These are phyloP conservation scores for Cheilosia impressa DNA, from an alignment of 2,888 invertebrate genomes.

Conservation along the genomic window DNA sequence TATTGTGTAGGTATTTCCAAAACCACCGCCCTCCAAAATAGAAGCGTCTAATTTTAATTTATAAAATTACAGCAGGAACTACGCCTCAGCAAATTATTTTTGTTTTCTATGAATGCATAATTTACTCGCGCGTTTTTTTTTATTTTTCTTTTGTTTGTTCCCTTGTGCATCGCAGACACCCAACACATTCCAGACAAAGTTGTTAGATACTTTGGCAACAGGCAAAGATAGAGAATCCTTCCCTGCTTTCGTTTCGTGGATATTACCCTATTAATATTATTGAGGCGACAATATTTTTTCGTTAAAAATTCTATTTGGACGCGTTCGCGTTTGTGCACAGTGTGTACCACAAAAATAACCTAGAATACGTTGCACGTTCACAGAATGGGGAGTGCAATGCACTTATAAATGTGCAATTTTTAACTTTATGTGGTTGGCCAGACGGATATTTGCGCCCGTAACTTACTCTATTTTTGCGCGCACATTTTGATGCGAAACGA, in stretches of 20 bases:
- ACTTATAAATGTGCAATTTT: constrained; percentile 75
- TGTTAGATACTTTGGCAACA: constrained; percentile 48
- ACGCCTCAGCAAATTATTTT: constrained; percentile 21
- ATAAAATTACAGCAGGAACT: constrained; percentile 34
- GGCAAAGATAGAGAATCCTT: constrained; percentile 10
- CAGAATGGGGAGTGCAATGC: constrained; percentile 73
- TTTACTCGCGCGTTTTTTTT: constrained; percentile 1
- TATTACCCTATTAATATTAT: constrained; percentile 73
- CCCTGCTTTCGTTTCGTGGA: constrained; percentile 36
- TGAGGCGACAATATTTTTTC: constrained; percentile 66
- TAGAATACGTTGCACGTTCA: constrained; percentile 73
- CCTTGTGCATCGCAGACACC: constrained; percentile 23
- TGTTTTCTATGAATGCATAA: constrained; percentile 16
- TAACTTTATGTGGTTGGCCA: constrained; percentile 74
- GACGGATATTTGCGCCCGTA: constrained; percentile 74
- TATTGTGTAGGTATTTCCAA: neutral
- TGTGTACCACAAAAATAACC: constrained; percentile 72
- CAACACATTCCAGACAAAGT: constrained; percentile 56
- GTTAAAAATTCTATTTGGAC: constrained; percentile 60
- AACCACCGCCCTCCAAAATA: constrained; percentile 6
- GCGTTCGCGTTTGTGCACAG: constrained; percentile 10
- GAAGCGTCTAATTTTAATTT: constrained; percentile 12
- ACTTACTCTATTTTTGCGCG: constrained; percentile 74
- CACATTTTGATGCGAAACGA: constrained; percentile 66
- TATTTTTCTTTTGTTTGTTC: neutral